These are phyloP conservation scores for Peromyscus eremicus DNA, from an alignment of 2,797 vertebrate species.

Conservation along the genomic window DNA sequence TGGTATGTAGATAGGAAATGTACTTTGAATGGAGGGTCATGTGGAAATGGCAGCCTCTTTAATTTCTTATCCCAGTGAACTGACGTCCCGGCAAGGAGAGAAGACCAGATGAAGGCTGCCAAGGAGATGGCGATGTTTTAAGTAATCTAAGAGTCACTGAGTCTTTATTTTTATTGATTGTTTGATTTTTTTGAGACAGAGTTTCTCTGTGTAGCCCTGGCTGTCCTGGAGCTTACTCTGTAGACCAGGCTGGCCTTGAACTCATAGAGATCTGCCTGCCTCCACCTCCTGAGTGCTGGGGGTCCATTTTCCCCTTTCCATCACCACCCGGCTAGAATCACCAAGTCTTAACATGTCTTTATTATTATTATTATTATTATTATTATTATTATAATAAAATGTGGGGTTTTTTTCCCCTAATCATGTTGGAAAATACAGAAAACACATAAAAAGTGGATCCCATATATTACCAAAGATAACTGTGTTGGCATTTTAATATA, in stretches of 20 bases:
- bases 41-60: slow-evolving; percentile 43
- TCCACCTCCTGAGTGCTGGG: background rate
- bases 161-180: background rate
- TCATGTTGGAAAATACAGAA: slow-evolving; percentile 43
- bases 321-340: background rate
- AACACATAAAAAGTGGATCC: slow-evolving; percentile 4
- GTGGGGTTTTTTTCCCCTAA: background rate
- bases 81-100: background rate
- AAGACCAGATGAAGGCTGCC: background rate
- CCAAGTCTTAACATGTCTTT: background rate
- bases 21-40: background rate
- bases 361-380: background rate
- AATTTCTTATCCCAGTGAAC: background rate
- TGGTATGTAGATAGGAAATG: background rate
- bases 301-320: no score
- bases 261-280: background rate
- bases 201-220: background rate
- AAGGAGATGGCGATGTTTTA: slow-evolving; percentile 46
- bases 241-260: background rate
- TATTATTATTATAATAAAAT: slow-evolving; percentile 7
- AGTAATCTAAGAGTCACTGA: slow-evolving; percentile 29
- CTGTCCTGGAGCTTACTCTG: background rate
- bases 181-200: background rate
- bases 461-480: slow-evolving; percentile 2
- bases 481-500: slow-evolving; percentile 1